Evolutionary conservation across 1,140 invertebrate genomes (phyloP).

Genomic region (Stratiolaelaps scimitus): DNA sequence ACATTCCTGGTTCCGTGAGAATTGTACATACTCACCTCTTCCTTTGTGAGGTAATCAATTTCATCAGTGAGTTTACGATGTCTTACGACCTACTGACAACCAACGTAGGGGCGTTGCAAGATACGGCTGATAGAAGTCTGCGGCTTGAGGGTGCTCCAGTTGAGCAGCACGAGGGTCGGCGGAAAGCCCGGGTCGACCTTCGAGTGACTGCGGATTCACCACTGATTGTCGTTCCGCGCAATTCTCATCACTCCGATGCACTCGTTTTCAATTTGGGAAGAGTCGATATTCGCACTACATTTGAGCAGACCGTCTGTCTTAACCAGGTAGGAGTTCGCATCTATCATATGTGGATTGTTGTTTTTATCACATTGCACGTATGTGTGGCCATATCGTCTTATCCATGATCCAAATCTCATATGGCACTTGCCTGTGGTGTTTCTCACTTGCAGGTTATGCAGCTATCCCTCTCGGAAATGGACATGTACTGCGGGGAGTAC

Average conservation of each 20-base stretch:
- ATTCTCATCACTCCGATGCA: conserved; percentile 60
- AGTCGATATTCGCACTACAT: conserved; percentile 61
- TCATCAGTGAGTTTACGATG: conserved; percentile 71
- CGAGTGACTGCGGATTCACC: conserved; percentile 63
- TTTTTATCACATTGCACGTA: too few species aligned
- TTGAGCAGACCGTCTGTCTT: conserved; percentile 38
- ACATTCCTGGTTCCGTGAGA: conserved; percentile 58
- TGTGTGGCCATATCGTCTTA: too few species aligned
- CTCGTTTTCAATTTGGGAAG: conserved; percentile 68
- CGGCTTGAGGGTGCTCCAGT: conserved; percentile 45
- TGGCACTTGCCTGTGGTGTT: too few species aligned
- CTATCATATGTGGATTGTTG: too few species aligned
- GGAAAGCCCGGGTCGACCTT: conserved; percentile 46
- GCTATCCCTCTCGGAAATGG: conserved; percentile 7
- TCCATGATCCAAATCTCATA: too few species aligned
- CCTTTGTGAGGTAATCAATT: conserved; percentile 66
- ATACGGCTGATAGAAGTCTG: too few species aligned
- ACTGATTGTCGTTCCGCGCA: conserved; percentile 71
- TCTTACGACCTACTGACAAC: conserved; percentile 55
- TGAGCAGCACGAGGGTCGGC: neutral
- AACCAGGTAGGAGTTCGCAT: neutral
- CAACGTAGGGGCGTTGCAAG: too few species aligned
- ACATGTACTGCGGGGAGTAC: conserved; percentile 18
- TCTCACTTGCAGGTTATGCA: conserved; percentile 7
- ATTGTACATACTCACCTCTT: conserved; percentile 93